These are phyloP conservation scores for Leptinotarsa texana DNA, from an alignment of 1,140 invertebrate species.

Conservation along the genomic window DNA sequence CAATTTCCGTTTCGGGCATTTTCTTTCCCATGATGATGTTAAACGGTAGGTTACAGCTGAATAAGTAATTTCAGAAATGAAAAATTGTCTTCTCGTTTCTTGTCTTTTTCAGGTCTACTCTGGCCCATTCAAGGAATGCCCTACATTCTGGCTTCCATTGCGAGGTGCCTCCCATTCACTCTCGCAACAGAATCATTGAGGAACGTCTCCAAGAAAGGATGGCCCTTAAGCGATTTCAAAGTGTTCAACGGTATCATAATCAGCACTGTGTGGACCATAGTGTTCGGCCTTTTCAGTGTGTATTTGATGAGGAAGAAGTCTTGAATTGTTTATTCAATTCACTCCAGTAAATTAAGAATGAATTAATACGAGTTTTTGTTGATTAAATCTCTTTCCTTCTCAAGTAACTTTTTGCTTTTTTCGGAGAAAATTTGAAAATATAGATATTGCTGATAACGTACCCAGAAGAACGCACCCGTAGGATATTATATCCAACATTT, in stretches of 20 bases:
- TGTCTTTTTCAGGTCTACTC: constrained; percentile 69
- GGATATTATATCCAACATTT: too few species aligned
- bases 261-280: constrained; percentile 40
- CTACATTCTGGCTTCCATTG: constrained; percentile 59
- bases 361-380: too few species aligned
- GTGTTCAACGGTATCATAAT: constrained; percentile 44
- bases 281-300: constrained; percentile 39
- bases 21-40: constrained; percentile 86
- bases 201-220: constrained; percentile 60
- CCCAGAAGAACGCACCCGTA: too few species aligned
- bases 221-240: constrained; percentile 40
- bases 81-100: neutral
- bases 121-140: constrained; percentile 89
- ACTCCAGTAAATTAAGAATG: too few species aligned
- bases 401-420: too few species aligned
- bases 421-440: too few species aligned
- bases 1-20: constrained; percentile 81
- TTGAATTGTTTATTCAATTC: neutral
- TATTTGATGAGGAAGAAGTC: constrained; percentile 39
- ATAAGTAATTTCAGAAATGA: neutral
- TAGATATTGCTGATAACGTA: too few species aligned
- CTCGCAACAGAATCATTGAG: constrained; percentile 67
- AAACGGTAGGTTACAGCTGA: constrained; percentile 66
- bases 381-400: too few species aligned
- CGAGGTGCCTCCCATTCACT: constrained; percentile 68